Percentiles rank a stretch among this genome's conserved stretches.
Evolutionary conservation across 2,113 vertebrate genomes (phyloP).

Genomic region (Spea multiplicata): DNA sequence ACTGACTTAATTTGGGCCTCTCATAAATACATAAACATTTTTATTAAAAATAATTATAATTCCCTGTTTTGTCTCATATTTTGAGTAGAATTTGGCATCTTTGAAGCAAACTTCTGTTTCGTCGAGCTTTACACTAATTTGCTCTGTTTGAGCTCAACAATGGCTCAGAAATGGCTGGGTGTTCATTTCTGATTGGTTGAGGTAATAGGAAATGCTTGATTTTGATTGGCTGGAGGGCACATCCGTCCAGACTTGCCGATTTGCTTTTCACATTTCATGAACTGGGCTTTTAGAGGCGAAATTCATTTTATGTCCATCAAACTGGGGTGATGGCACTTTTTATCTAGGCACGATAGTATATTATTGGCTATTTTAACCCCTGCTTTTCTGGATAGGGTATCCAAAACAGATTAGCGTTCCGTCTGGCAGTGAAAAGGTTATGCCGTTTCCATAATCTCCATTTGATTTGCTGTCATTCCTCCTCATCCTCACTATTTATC

Average conservation of each 20-base stretch:
- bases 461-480: constrained; percentile 10
- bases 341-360: background rate
- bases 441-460: background rate
- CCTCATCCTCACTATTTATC: background rate
- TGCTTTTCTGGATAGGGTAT: background rate
- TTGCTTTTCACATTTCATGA: background rate
- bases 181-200: too few relatives aligned
- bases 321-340: background rate
- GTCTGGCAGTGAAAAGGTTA: background rate
- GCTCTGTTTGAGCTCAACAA: too few relatives aligned
- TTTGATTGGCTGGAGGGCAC: background rate
- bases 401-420: background rate
- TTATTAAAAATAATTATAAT: too few relatives aligned
- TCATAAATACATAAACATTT: too few relatives aligned
- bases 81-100: too few relatives aligned
- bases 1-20: too few relatives aligned
- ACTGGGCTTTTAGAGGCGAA: background rate
- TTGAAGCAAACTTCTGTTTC: too few relatives aligned
- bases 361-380: background rate
- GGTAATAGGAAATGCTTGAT: background rate
- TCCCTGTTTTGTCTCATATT: too few relatives aligned
- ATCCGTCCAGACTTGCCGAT: background rate
- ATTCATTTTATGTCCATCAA: background rate
- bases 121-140: too few relatives aligned
- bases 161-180: too few relatives aligned